These are phyloP conservation scores for Apteryx owenii DNA, from an alignment of 2,113 vertebrate species.

Conservation along the genomic window DNA sequence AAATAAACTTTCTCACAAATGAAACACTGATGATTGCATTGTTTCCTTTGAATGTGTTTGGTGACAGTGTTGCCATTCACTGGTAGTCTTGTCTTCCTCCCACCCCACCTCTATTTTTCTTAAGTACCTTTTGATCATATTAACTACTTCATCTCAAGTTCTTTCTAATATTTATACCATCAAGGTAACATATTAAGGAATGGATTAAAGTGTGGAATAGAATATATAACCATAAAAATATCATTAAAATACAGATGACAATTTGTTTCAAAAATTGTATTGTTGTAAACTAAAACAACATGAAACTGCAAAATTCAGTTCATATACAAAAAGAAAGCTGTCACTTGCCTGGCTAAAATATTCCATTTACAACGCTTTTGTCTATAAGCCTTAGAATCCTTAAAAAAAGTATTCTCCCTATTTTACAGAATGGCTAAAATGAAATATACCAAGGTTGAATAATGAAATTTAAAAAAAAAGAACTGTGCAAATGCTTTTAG, in stretches of 20 bases:
- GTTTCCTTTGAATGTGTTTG: neutral
- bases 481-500: neutral
- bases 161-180: neutral
- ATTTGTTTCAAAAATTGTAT: neutral
- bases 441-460: neutral
- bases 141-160: neutral
- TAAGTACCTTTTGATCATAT: neutral
- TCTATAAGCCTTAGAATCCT: neutral
- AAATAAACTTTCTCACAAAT: neutral
- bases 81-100: neutral
- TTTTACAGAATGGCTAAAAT: neutral
- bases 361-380: neutral
- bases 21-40: neutral
- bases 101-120: fast-evolving
- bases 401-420: neutral
- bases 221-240: neutral
- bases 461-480: neutral
- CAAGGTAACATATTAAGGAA: neutral
- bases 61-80: too few species aligned
- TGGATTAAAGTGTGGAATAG: neutral
- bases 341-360: neutral
- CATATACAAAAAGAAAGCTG: neutral
- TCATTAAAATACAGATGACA: neutral
- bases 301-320: neutral
- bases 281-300: neutral